Evolutionary conservation across 1,140 invertebrate species (phyloP), one percentile per base, ranked within the genome.

Genomic region (Apocrypta bakeri): DNA sequence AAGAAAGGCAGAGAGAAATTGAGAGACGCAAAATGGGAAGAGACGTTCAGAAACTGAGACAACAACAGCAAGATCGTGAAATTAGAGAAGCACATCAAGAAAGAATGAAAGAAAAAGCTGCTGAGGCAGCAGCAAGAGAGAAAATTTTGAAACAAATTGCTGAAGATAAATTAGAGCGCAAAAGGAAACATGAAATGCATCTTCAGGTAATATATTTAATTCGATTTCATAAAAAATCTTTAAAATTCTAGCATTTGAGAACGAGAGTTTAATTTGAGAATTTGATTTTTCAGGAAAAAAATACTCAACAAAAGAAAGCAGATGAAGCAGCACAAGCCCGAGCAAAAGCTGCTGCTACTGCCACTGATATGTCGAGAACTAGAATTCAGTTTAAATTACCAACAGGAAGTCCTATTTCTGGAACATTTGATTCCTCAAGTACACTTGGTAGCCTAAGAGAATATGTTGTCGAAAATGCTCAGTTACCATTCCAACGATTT

Each of bases 331-430:
- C 31, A 14, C 64, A 78, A 74, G 48, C 76, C 24, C 17, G 24
- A 40, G 76, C 27, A 79, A 25, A 83, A 68, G 21, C 86, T 86
- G 12, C 86, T 89, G 11, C 27, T 27, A 9, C 27, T 27, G 73
- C 48, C 21, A 82, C 87, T 90, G 85, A 86, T 27, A 83, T 86
- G n/a, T 83, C 86, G 63, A 88, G 90, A 40, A 89, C 96, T 0
- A 93, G 96, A 76, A 93, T 98, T 66, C 97, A 98, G 91, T 97
- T 98, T 87, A 94, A 96, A 85, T 87, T 98, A 72, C 95, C 97
- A 0, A 95, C 96, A 89, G 97, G 97, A 14, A 93, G 93, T 0
- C 93, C 94, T 14, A 93, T 95, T 80, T 93, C 93, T 11, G 94
- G 95, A 24, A 93, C 94, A 83, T 96, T 96, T 89, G 91, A 93